Evolutionary conservation across 2,113 vertebrate genomes (phyloP), one percentile per base, ranked within the genome.

Genomic region (Columbina picui): DNA sequence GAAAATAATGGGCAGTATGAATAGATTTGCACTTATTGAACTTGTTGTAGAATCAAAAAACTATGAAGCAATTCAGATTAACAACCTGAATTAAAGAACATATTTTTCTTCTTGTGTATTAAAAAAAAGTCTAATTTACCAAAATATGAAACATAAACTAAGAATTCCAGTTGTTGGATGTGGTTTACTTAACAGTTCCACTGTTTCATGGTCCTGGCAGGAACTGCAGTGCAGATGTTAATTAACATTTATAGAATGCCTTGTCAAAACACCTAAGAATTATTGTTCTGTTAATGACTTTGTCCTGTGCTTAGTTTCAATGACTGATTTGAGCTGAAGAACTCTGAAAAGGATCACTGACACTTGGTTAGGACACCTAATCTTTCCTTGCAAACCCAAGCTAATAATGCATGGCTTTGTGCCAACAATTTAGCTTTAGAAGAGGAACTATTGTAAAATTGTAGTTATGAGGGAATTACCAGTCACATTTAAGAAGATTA

Each of bases 201-300:
- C 45, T 30, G 27, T 79, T 90, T 96, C 38, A 73, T 10, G 12
- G 89, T 21, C 17, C 20, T 74, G 64, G 92, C 78, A 93, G 65
- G 56, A 93, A 88, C 5, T 22, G 20, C 7, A 7, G 68, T 53
- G 14, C 20, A 95, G 77, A 87, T 94, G 70, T 94, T 97, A 96
- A 97, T 96, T 93, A 68, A 27, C 2, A 7, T 94, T 92, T 57
- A 84, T 12, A 89, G n/a, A 95, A 90, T 41, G 32, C 34, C 83
- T 87, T 65, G 20, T 89, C 74, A 79, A 96, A 91, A 90, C 70
- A 95, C 27, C n/a, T 88, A 82, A 90, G 67, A 96, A 89, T 84
- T 84, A 65, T 39, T 91, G 34, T 69, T 88, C 52, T 52, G 16
- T 68, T 70, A 84, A 88, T 57, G 50, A 36, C 57, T 61, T 95